Base-by-base conservation (phyloP, 1,140 invertebrate genomes). In the Magallana angulata region DNA sequence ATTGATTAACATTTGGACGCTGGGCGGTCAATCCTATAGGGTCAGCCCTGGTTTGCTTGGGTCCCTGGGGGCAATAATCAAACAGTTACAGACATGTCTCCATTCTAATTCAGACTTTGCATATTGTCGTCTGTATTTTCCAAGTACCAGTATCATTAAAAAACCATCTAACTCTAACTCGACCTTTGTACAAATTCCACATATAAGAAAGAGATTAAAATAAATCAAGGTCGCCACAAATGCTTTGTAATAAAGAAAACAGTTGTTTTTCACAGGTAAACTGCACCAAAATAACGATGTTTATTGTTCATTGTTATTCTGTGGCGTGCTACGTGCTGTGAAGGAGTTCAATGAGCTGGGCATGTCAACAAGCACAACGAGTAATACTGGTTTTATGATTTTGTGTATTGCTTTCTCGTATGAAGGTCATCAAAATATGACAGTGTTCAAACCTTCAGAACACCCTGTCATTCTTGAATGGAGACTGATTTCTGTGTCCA, bases 181-280 rank as follows among this genome's bases (percentile, higher is more conserved):
- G 9, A 76, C 24, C 68, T 36, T 76, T 76, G 24, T 18, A 30
- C 68, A 30, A 76, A 76, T 30, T 76, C 24, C 2, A 76, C 36
- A 12, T 30, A 76, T 76, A 48, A 76, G 24, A 76, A 24, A 76
- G 12, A 76, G 9, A 24, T 12, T 11, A 18, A 36, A 30, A 76
- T 8, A 30, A 9, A 3, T 12, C 24, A 76, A 76, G 68, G 68
- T 76, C 68, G 36, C 36, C 12, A 30, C 8, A 30, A 16, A 30
- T 76, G 9, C 24, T 76, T 76, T 24, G 8, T 12, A 76, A 76
- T 62, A 30, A 76, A 76, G 18, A 30, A 68, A 18, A 18, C 16
- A 1, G 8, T 76, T 76, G 68, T 76, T 76, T 48, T 76, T 87
- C n/a, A 80, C 68, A 80, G 85, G 85, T 86, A 60, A 76, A 16